Base-by-base conservation (phyloP, 1,140 invertebrate genomes). In the Ganaspis sp. region DNA sequence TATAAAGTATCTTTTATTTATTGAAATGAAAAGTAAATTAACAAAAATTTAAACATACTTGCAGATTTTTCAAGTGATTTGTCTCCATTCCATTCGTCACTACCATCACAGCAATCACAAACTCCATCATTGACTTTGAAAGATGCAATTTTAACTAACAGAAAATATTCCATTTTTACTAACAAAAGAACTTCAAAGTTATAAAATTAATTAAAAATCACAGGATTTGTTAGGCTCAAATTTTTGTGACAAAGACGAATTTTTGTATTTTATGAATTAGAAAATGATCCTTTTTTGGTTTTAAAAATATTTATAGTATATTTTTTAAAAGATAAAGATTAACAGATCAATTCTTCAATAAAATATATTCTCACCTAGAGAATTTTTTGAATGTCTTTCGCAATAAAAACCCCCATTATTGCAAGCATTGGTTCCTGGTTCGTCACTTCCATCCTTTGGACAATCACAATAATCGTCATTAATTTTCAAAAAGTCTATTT, bases 391-490 rank as follows among this genome's bases (percentile, higher is more conserved):
- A 8, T 42, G 53, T 0, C 9, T 76, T 81, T 92, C 88, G 87
- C 97, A 98, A 87, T 95, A 94, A 90, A 98, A 99, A 15, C 92
- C 89, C 3, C 96, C 96, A 90, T 95, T 95, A 0, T 92, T 87
- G 90, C 98, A 99, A 19, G 98, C 98, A 86, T 94, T 94, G 6
- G 97, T 99, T 74, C 97, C 94, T 29, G 97, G 97, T 90, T 99
- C 98, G 90, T 99, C 98, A 77, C 94, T 95, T 21, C 96, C 96
- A 91, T 97, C 96, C 17, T 88, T 84, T 29, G 90, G 86, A 92
- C 98, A 99, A 90, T 99, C 98, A 92, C 98, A 99, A 86, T 96
- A 99, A 89, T 99, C 95, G 92, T 99, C 98, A 87, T 99, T 99
- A 4, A 99, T 92, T 87, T 94, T 93, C 9, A 94, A 89, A 91